Evolutionary conservation across 2,888 invertebrate genomes (phyloP).

Genomic region (Mesoligia furuncula): DNA sequence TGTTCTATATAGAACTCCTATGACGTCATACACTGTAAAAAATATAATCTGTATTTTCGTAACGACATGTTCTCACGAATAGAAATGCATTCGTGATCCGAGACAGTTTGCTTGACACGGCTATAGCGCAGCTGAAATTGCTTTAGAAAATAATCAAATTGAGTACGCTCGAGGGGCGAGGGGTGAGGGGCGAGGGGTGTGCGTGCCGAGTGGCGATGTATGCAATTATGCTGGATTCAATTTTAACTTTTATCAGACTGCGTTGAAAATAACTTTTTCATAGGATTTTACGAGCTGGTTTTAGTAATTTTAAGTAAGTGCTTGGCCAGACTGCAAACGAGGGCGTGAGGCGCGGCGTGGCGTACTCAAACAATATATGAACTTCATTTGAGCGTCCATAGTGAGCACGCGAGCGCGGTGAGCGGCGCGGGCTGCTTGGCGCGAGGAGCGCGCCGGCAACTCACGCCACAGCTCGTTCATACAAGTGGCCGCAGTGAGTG

Average conservation of each 20-base stretch:
- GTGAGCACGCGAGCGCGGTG: too few relatives aligned
- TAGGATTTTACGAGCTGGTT: slow-evolving; percentile 20
- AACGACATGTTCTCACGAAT: slow-evolving; percentile 64
- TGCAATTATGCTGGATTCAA: slow-evolving; percentile 58
- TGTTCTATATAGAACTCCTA: slow-evolving; percentile 13
- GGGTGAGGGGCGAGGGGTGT: slow-evolving; percentile 37
- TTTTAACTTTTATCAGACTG: slow-evolving; percentile 52
- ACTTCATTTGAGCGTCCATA: too few relatives aligned
- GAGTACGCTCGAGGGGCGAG: slow-evolving; percentile 43
- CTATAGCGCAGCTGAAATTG: slow-evolving; percentile 54
- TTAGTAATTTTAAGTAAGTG: slow-evolving; percentile 4
- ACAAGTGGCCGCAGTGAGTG: too few relatives aligned
- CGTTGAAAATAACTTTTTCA: slow-evolving; percentile 44
- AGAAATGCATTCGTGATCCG: slow-evolving; percentile 60
- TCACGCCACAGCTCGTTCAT: too few relatives aligned
- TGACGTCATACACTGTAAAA: slow-evolving; percentile 41
- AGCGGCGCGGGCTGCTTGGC: too few relatives aligned
- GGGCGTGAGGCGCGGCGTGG: too few relatives aligned
- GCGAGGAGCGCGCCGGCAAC: too few relatives aligned
- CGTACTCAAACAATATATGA: too few relatives aligned
- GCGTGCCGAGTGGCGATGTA: slow-evolving; percentile 45
- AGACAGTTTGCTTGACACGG: slow-evolving; percentile 61
- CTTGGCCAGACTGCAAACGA: too few relatives aligned
- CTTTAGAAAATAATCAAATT: slow-evolving; percentile 64
- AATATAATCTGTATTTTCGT: slow-evolving; percentile 46